Evolutionary conservation across 2,888 invertebrate species (phyloP).

Genomic region (Euproctis similis): DNA sequence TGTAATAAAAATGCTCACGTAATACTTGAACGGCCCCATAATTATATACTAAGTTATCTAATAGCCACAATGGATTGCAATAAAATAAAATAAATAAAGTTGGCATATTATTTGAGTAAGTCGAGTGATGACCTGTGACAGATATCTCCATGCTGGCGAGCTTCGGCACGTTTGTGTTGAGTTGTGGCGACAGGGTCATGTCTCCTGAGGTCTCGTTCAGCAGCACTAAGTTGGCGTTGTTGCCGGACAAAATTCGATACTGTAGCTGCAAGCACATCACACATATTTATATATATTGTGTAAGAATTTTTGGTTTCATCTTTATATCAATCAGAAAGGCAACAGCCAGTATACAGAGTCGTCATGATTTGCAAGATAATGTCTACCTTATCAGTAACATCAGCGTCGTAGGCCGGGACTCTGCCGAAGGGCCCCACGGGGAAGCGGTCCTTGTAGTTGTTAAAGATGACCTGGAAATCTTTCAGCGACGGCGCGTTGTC

Average conservation of each 20-base stretch:
- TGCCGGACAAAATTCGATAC: conserved; percentile 91
- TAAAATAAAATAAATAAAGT: too few relatives aligned
- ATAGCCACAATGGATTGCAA: too few relatives aligned
- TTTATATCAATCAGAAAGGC: too few relatives aligned
- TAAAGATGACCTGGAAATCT: conserved; percentile 95
- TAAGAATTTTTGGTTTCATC: too few relatives aligned
- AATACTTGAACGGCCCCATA: too few relatives aligned
- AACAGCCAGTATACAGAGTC: too few relatives aligned
- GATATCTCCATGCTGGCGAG: conserved; percentile 95
- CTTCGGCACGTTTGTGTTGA: conserved; percentile 96
- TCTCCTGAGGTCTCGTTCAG: conserved; percentile 90
- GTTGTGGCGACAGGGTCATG: conserved; percentile 90
- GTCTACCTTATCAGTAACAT: conserved; percentile 87
- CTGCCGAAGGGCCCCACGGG: conserved; percentile 93
- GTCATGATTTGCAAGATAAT: not conserved
- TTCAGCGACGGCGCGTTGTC: conserved; percentile 95
- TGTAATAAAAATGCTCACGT: too few relatives aligned
- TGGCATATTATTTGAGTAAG: too few relatives aligned
- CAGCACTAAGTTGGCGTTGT: conserved; percentile 91
- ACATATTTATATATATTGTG: too few relatives aligned
- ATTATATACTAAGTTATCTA: too few relatives aligned
- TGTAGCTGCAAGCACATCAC: conserved; percentile 73
- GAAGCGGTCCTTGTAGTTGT: conserved; percentile 95
- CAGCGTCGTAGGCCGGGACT: conserved; percentile 95
- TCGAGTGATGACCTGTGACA: conserved; percentile 91